phyloP scores from a whole-genome alignment of 2,113 vertebrate genomes.

The Tor tambroides region DNA sequence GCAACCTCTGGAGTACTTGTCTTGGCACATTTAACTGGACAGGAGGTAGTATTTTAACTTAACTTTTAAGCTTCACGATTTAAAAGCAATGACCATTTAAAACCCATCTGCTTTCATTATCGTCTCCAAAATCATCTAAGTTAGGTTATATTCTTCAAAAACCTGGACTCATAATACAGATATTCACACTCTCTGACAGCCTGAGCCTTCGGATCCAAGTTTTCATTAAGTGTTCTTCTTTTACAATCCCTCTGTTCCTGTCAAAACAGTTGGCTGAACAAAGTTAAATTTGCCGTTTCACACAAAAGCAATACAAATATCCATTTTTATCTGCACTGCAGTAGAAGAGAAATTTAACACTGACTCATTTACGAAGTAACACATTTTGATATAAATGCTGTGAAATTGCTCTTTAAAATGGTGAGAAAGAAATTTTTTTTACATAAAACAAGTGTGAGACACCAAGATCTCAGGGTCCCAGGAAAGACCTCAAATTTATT shows the following conservation, averaged over 20 bases:
- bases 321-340: neutral
- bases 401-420: neutral
- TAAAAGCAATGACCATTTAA: neutral
- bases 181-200: neutral
- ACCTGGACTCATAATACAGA: neutral
- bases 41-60: neutral
- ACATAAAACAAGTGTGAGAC: neutral
- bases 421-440: neutral
- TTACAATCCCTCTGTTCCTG: constrained; percentile 1
- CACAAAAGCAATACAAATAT: constrained; percentile 1
- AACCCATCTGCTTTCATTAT: neutral
- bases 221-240: constrained; percentile 2
- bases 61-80: neutral
- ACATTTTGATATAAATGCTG: neutral
- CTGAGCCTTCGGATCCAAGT: neutral
- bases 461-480: neutral
- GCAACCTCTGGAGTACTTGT: neutral
- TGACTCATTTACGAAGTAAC: neutral
- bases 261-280: constrained; percentile 6
- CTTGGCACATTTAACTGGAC: neutral
- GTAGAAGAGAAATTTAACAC: neutral
- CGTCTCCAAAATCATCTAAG: neutral
- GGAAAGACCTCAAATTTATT: neutral
- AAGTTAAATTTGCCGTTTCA: neutral
- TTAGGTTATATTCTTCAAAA: neutral